Evolutionary conservation across 1,140 invertebrate species (phyloP), one percentile per base, ranked within the genome.

Genomic region (Eurosta solidaginis): DNA sequence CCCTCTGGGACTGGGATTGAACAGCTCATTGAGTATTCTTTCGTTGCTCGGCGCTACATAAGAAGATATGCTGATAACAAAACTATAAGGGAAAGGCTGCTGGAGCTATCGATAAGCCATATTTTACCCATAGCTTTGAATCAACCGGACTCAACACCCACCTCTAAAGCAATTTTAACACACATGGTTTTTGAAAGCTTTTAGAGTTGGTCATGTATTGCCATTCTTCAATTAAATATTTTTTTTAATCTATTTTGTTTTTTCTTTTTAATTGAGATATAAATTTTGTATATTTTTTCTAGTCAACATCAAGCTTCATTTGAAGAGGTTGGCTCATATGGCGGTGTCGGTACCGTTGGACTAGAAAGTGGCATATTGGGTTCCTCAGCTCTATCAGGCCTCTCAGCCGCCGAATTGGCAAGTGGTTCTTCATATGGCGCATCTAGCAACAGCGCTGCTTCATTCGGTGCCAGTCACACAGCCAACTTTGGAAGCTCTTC

Each of bases 401-500:
- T 36, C 20, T 36, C 44, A 5, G 52, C 52, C 7, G 40, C n/a
- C 17, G 76, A 54, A 25, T 47, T 77, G 50, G 20, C 36, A 44
- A 47, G 50, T 77, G 59, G 59, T 50, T 73, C 59, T 9, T 76
- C 80, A 17, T 81, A 74, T n/a, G 52, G 68, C 6, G 78, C 80
- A 0, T 50, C 78, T 0, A 49, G 47, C 40, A 78, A 81, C 17
- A 81, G 78, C 5, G 78, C 75, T 1, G 76, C 79, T 27, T 77
- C 78, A 5, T 84, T 85, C 9, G 84, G 82, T 12, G 20, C 68
- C 44, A 79, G 52, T 29, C 27, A 79, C n/a, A 33, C 45, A 14
- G 50, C 84, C 40, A 85, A 81, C 77, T 83, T 84, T 27, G 83
- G 83, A 22, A 42, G 78, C 25, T 80, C 81, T 59, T 63, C 79